Conservation (phyloP, 2,797 vertebrate genomes). For the Cercopithecus hamlyni region DNA sequence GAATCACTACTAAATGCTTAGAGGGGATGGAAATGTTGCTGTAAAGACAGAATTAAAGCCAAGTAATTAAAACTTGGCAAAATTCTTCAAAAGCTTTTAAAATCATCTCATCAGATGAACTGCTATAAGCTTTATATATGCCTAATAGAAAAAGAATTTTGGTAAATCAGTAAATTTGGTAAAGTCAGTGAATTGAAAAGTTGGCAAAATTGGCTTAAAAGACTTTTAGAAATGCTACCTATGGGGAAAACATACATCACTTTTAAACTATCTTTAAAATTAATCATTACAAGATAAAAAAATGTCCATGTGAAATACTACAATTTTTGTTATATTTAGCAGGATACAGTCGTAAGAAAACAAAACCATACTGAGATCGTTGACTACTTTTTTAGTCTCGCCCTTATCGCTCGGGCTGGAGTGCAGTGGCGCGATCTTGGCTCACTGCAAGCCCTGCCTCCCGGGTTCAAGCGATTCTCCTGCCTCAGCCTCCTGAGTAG, state of each 20-base stretch:
- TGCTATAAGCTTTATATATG: not conserved
- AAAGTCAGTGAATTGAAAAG: not conserved
- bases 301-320: not conserved
- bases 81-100: not conserved
- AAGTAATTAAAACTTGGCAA: not conserved
- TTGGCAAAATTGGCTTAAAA: not conserved
- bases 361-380: not conserved
- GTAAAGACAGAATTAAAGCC: constrained; percentile 22
- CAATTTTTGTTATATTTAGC: not conserved
- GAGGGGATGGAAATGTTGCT: not conserved
- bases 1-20: not conserved
- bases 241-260: constrained; percentile 1
- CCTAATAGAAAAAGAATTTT: not conserved
- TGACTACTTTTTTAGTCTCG: not conserved
- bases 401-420: too few species aligned
- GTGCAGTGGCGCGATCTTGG: too few species aligned
- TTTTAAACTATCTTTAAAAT: not conserved
- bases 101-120: not conserved
- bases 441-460: too few species aligned
- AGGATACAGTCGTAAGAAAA: not conserved
- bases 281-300: not conserved
- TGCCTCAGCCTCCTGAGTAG: too few species aligned
- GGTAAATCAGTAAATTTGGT: not conserved
- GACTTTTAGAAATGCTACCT: not conserved
- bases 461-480: too few species aligned